These are phyloP conservation scores for Eutolmus rufibarbis DNA, from an alignment of 2,888 invertebrate genomes.

Conservation along the genomic window DNA sequence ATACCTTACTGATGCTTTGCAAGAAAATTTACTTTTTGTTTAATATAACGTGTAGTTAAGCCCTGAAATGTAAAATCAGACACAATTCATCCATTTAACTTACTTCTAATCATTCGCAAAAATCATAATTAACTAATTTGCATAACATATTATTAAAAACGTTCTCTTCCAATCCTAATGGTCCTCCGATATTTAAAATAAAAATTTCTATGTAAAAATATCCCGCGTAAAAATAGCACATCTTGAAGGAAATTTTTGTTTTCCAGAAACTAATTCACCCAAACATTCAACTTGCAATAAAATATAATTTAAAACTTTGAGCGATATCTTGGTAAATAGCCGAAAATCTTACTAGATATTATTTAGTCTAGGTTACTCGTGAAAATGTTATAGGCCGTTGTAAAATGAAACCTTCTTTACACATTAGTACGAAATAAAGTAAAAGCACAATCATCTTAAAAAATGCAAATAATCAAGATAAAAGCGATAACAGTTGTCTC, in stretches of 20 bases:
- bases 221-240: not conserved
- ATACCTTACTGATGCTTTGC: too few relatives aligned
- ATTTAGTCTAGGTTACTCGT: not conserved
- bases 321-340: not conserved
- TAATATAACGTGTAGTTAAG: too few relatives aligned
- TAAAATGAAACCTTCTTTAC: not conserved
- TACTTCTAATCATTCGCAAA: too few relatives aligned
- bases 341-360: not conserved
- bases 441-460: not conserved
- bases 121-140: too few relatives aligned
- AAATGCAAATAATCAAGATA: not conserved
- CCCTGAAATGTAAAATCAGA: too few relatives aligned
- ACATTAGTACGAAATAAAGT: not conserved
- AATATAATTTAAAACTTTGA: not conserved
- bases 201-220: not conserved
- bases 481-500: not conserved
- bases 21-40: too few relatives aligned
- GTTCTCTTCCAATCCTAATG: too few relatives aligned
- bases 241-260: not conserved
- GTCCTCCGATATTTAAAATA: too few relatives aligned
- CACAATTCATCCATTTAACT: too few relatives aligned
- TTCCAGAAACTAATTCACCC: not conserved
- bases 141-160: too few relatives aligned
- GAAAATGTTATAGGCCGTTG: not conserved
- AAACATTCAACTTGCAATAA: not conserved